These are phyloP conservation scores for Montifringilla adamsi DNA, from an alignment of 2,113 vertebrate genomes.

Conservation along the genomic window DNA sequence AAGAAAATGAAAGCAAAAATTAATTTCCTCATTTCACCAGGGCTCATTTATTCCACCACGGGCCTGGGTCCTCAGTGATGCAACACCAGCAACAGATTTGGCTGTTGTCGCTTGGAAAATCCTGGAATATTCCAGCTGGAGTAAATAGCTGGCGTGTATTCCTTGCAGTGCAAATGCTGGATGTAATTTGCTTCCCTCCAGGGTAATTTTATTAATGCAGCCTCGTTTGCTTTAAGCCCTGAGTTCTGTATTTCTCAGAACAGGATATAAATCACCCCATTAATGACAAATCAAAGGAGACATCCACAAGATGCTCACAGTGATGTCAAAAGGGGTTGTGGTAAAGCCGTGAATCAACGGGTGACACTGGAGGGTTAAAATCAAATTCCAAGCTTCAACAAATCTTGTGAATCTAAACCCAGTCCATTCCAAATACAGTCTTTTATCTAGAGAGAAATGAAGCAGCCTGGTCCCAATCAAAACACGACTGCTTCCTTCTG, in stretches of 20 bases:
- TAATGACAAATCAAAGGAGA: constrained; percentile 50
- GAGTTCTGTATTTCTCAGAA: constrained; percentile 17
- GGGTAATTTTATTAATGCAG: constrained; percentile 22
- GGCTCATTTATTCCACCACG: not conserved
- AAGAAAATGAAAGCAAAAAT: constrained; percentile 36
- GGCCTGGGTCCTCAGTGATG: constrained; percentile 11
- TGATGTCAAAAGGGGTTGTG: constrained; percentile 73
- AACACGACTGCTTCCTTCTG: constrained; percentile 43
- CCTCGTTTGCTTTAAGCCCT: constrained; percentile 1
- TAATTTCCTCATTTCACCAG: not conserved
- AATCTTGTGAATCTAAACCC: not conserved
- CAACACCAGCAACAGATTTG: not conserved
- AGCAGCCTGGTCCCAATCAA: not conserved
- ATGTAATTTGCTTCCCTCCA: not conserved
- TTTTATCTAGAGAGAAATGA: constrained; percentile 42
- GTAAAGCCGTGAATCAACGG: constrained; percentile 65
- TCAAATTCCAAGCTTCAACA: not conserved
- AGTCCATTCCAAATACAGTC: not conserved
- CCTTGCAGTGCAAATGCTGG: not conserved
- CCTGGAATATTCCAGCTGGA: not conserved
- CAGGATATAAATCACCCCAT: constrained; percentile 62
- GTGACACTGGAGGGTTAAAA: constrained; percentile 4
- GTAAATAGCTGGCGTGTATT: not conserved
- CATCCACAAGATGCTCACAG: constrained; percentile 23
- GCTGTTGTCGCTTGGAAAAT: not conserved